Conservation (phyloP, 1,140 invertebrate species). For the Ceratina australensis region DNA sequence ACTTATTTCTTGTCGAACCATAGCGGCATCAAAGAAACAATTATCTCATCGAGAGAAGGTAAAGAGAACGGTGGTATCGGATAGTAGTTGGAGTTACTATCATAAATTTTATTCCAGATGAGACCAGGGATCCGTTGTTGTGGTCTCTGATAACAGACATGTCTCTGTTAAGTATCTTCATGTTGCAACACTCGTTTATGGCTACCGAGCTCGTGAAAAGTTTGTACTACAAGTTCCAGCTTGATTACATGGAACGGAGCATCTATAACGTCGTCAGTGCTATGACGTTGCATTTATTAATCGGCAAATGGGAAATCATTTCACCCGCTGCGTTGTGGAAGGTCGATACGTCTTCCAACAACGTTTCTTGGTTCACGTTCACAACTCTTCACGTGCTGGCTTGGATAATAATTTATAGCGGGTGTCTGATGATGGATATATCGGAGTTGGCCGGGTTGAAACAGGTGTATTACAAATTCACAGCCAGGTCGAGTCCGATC, state of each 20-base stretch:
- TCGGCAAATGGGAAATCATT: constrained; percentile 77
- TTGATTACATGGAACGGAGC: constrained; percentile 78
- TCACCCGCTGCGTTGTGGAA: constrained; percentile 78
- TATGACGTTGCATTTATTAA: constrained; percentile 67
- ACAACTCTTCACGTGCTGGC: constrained; percentile 78
- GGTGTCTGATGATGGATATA: constrained; percentile 83
- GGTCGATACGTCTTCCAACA: constrained; percentile 73
- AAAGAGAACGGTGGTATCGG: background rate
- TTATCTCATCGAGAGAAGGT: constrained; percentile 2
- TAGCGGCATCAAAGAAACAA: constrained; percentile 49
- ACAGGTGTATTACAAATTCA: constrained; percentile 80
- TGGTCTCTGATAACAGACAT: constrained; percentile 74
- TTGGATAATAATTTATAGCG: constrained; percentile 83
- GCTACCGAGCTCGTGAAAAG: constrained; percentile 75
- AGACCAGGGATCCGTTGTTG: constrained; percentile 54
- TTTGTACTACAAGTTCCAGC: constrained; percentile 69
- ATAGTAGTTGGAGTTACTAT: background rate
- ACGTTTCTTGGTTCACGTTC: constrained; percentile 77
- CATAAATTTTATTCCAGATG: constrained; percentile 60
- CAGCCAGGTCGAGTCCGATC: constrained; percentile 75
- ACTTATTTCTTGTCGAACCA: constrained; percentile 73
- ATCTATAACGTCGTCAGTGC: constrained; percentile 77
- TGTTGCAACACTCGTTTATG: constrained; percentile 80
- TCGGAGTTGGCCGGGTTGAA: constrained; percentile 82
- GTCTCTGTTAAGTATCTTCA: constrained; percentile 77